Conservation (phyloP, 2,888 invertebrate genomes). For the Mimachlamys varia region DNA sequence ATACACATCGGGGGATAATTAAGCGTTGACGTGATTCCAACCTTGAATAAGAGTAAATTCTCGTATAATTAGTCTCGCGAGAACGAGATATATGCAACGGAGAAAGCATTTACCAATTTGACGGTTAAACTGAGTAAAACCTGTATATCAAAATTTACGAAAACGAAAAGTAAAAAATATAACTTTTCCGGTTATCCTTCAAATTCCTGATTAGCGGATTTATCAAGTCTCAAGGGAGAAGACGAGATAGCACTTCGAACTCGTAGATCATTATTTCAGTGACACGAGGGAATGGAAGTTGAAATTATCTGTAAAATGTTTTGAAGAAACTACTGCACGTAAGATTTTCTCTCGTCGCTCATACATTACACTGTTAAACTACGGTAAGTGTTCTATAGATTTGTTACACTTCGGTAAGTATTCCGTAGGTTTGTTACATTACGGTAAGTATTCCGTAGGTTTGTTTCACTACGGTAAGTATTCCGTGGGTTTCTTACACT, state of each 20-base stretch:
- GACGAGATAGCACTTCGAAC: neutral
- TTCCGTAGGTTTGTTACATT: too few relatives aligned
- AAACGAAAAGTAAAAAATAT: neutral
- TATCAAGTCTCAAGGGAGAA: slow-evolving; percentile 6
- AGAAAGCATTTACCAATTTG: neutral
- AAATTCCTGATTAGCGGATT: neutral
- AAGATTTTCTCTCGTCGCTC: neutral
- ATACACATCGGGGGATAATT: neutral
- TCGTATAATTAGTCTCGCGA: neutral
- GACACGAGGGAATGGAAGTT: neutral
- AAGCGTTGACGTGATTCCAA: neutral
- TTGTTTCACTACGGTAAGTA: too few relatives aligned
- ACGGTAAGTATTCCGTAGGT: too few relatives aligned
- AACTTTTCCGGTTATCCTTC: neutral
- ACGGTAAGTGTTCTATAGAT: too few relatives aligned
- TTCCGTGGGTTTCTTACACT: too few relatives aligned
- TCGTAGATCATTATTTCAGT: neutral
- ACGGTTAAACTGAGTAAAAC: neutral
- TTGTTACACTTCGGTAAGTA: too few relatives aligned
- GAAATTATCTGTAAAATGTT: neutral
- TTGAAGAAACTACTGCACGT: neutral
- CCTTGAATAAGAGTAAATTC: neutral
- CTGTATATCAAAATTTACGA: neutral
- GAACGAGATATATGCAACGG: neutral
- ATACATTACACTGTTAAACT: neutral